Evolutionary conservation across 2,797 vertebrate genomes (phyloP), one percentile per base, ranked within the genome.

Genomic region (Alectoris magna): DNA sequence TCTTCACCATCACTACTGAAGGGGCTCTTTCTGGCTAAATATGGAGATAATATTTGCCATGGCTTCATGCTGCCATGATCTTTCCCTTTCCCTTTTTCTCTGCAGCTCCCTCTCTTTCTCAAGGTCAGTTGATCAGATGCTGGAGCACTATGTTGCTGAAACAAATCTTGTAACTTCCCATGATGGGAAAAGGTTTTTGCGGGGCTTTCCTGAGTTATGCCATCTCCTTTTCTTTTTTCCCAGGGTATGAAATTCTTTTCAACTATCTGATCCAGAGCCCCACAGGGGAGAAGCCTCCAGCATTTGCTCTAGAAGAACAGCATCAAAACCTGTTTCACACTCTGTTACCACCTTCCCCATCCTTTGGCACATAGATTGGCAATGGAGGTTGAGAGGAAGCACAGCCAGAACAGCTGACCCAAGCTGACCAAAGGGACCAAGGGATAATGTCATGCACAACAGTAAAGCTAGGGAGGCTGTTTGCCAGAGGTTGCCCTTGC

Each of bases 41-140:
- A 22, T 4, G 36, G 39, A 51, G 4, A 8, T 4, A 11, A 4
- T 36, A 4, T 56, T 64, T 87, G 76, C 24, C 8, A 5, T 56
- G 13, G 2, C 5, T 72, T 44, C 48, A 24, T 17, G 16, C 6
- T 16, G 29, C 13, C 31, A 67, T 36, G 8, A 67, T 73, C 5
- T 71, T 14, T 70, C 8, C 4, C 3, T 53, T 74, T 49, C 53
- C 39, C 14, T 41, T 59, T 66, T 71, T 87, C 21, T 78, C 18
- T 49, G 44, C 49, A 70, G 15, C 6, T 69, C 23, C 26, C 27
- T 27, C 21, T 69, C 14, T 49, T 34, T 81, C 59, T 91, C 12
- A 2, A 4, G 4, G 5, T 3, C 53, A 21, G 11, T n/a, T 24
- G 1, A n/a, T 72, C 1, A 0, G 10, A 27, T 18, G 12, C 6